Conservation (phyloP, 2,888 invertebrate species). For the Sesamia inferens region DNA sequence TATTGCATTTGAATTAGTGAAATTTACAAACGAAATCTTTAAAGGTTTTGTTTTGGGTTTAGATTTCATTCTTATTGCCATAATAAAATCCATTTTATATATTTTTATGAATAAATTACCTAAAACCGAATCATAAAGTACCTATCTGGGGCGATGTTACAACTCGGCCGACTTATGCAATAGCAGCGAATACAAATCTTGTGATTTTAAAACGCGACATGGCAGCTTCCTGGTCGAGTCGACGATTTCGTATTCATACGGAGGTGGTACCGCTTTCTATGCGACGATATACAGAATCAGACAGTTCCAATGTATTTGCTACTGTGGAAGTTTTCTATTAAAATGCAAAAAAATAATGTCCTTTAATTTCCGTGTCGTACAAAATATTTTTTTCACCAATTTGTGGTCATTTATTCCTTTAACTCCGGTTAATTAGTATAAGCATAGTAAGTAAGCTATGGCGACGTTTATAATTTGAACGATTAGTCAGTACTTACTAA, state of each 20-base stretch:
- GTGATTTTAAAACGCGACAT: constrained; percentile 69
- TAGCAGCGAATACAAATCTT: constrained; percentile 66
- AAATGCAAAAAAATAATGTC: constrained; percentile 11
- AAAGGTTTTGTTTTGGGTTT: not conserved
- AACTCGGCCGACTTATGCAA: constrained; percentile 66
- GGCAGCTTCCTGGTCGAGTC: constrained; percentile 70
- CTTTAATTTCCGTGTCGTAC: constrained; percentile 24
- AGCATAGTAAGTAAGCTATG: too few relatives aligned
- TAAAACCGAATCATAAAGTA: constrained; percentile 31
- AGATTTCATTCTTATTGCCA: not conserved
- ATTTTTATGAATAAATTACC: constrained; percentile 32
- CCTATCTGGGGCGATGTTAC: constrained; percentile 50
- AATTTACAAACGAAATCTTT: not conserved
- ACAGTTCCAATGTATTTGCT: constrained; percentile 65
- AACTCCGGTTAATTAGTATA: too few relatives aligned
- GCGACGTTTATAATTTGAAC: too few relatives aligned
- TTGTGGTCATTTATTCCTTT: not conserved
- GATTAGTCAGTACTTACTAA: not conserved
- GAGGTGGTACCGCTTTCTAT: constrained; percentile 73
- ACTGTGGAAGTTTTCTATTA: constrained; percentile 45
- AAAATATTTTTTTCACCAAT: constrained; percentile 33
- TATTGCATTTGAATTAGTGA: not conserved
- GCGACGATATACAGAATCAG: constrained; percentile 61
- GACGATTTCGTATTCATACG: constrained; percentile 75
- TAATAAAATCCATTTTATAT: constrained; percentile 2